Evolutionary conservation across 2,888 invertebrate species (phyloP), one percentile per base, ranked within the genome.

Genomic region (Byasa hedistus): DNA sequence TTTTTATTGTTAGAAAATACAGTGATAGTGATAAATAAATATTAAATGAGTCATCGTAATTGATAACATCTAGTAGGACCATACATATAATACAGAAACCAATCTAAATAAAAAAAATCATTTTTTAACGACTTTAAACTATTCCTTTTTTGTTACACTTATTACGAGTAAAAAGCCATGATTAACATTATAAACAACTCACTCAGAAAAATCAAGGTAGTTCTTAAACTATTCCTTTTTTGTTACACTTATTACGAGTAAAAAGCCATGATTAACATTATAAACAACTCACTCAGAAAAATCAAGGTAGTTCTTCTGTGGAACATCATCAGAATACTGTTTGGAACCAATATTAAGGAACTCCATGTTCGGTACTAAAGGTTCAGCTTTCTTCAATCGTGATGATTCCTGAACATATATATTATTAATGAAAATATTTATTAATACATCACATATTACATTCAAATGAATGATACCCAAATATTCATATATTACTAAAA

Each of bases 161-260:
- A n/a, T n/a, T n/a, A n/a, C n/a, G n/a, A n/a, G n/a, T n/a, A n/a
- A n/a, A n/a, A n/a, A n/a, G n/a, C 27, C 3, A 27, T 27, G 27
- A 4, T 27, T 27, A 27, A 4, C 5, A 27, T 5, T 27, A 7
- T 7, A 44, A 44, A 44, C 44, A 56, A 83, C 87, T 84, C 75
- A 92, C 92, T 91, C 89, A 62, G 86, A 83, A 69, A 91, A 91
- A 71, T 92, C 89, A 1, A 89, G 74, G 65, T 83, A 82, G 57
- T 76, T 88, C 68, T 88, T 90, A 27, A 27, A 27, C 27, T 4
- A 4, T 5, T 27, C 3, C 27, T 27, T 27, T 27, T 4, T 27
- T 3, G 27, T 27, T 27, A 27, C 5, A 27, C 3, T 27, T 27
- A 4, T 27, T 4, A 27, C 3, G 5, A 27, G 27, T 4, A 27